Conservation (phyloP, 2,113 vertebrate species). For the Grammomys surdaster region DNA sequence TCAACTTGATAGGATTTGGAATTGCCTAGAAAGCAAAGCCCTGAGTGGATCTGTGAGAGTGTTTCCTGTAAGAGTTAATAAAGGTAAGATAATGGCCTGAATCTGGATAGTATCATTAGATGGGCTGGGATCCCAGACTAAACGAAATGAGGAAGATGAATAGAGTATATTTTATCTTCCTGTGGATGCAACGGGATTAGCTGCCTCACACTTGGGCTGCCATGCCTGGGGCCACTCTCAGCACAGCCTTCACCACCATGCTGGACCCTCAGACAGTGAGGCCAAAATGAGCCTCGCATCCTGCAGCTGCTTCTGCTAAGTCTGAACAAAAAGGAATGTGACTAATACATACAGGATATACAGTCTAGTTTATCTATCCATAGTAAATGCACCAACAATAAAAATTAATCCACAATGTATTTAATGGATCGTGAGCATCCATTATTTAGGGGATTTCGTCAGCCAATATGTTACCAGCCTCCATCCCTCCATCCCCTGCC, state of each 20-base stretch:
- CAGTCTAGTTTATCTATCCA: not conserved
- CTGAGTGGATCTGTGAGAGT: not conserved
- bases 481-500: not conserved
- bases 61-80: not conserved
- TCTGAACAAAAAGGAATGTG: not conserved
- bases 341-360: not conserved
- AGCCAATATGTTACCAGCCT: not conserved
- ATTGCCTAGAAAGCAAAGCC: not conserved
- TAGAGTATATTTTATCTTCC: not conserved
- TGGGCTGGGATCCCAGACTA: not conserved
- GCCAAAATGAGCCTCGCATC: no score
- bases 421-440: not conserved
- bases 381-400: not conserved
- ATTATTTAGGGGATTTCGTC: slow-evolving; percentile 61
- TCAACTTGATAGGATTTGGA: not conserved
- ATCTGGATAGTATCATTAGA: no score
- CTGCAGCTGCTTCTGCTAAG: not conserved
- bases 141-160: not conserved
- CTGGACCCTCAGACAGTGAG: not conserved
- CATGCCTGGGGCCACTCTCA: not conserved
- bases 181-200: not conserved
- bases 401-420: slow-evolving; percentile 7
- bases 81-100: not conserved
- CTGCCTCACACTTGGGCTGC: not conserved
- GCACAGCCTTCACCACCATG: not conserved